These are phyloP conservation scores for Hofmannophila pseudospretella DNA, from an alignment of 2,888 invertebrate species.

Conservation along the genomic window DNA sequence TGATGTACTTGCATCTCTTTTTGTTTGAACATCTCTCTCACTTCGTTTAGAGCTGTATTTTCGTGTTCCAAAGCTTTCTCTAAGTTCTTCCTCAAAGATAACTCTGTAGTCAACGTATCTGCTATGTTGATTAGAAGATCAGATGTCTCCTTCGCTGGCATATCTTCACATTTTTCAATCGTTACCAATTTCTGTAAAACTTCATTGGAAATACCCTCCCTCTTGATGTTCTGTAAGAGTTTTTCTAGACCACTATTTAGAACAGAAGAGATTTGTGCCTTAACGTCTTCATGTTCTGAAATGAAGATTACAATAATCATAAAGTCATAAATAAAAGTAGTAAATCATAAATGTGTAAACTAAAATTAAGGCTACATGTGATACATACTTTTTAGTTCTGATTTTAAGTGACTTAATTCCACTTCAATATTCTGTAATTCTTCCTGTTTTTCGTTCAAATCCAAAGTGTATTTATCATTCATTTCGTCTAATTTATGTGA, in stretches of 20 bases:
- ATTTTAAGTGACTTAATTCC: slow-evolving; percentile 25
- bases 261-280: slow-evolving; percentile 18
- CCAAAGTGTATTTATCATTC: slow-evolving; percentile 19
- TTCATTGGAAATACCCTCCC: slow-evolving; percentile 20
- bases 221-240: slow-evolving; percentile 25
- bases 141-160: slow-evolving; percentile 22
- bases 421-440: slow-evolving; percentile 22
- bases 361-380: too few species aligned
- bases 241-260: slow-evolving; percentile 28
- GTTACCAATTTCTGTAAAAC: slow-evolving; percentile 24
- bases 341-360: too few species aligned
- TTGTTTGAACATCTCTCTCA: slow-evolving; percentile 28
- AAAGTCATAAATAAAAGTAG: not conserved
- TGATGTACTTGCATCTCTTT: slow-evolving; percentile 31
- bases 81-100: slow-evolving; percentile 25
- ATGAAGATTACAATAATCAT: slow-evolving; percentile 13
- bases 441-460: slow-evolving; percentile 20
- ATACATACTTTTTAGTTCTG: slow-evolving; percentile 32
- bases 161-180: slow-evolving; percentile 9
- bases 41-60: slow-evolving; percentile 22
- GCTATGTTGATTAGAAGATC: slow-evolving; percentile 30
- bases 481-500: slow-evolving; percentile 22
- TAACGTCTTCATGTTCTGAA: slow-evolving; percentile 27
- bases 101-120: slow-evolving; percentile 27
- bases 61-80: slow-evolving; percentile 30